phyloP scores from a whole-genome alignment of 2,888 invertebrate species.

The Xestia c-nigrum region DNA sequence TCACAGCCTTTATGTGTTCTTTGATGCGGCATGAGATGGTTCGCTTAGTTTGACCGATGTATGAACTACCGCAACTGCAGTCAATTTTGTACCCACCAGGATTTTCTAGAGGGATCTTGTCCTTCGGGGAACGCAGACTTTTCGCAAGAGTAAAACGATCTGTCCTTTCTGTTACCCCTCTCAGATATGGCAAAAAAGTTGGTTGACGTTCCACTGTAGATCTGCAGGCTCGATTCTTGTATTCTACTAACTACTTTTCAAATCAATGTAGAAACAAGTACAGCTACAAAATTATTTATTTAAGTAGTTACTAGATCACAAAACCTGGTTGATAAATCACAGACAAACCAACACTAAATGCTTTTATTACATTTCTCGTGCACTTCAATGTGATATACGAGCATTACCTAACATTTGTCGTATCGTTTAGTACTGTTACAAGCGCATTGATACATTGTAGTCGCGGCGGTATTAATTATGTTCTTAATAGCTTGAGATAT shows the following conservation, averaged over 20 bases:
- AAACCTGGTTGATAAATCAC: conserved; percentile 24
- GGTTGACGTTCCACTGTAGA: no score
- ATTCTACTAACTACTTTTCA: not conserved
- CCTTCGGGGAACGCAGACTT: no score
- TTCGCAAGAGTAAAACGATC: no score
- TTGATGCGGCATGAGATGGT: no score
- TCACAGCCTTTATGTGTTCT: no score
- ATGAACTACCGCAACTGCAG: no score
- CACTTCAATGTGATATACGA: conserved; percentile 46
- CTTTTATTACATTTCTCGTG: conserved; percentile 43
- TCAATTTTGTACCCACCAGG: no score
- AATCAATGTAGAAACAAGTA: not conserved
- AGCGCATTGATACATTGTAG: conserved; percentile 56
- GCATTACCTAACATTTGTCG: conserved; percentile 60
- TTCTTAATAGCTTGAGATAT: conserved; percentile 59
- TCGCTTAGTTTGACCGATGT: no score
- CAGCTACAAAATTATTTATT: not conserved
- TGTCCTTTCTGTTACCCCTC: no score
- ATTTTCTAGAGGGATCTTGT: no score
- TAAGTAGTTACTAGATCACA: not conserved
- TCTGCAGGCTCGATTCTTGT: no score
- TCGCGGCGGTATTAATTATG: conserved; percentile 49
- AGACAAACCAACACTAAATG: conserved; percentile 35
- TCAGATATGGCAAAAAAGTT: no score
- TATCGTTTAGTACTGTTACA: conserved; percentile 18